phyloP scores from a whole-genome alignment of 2,113 vertebrate species.

The Rhinolophus sinicus region DNA sequence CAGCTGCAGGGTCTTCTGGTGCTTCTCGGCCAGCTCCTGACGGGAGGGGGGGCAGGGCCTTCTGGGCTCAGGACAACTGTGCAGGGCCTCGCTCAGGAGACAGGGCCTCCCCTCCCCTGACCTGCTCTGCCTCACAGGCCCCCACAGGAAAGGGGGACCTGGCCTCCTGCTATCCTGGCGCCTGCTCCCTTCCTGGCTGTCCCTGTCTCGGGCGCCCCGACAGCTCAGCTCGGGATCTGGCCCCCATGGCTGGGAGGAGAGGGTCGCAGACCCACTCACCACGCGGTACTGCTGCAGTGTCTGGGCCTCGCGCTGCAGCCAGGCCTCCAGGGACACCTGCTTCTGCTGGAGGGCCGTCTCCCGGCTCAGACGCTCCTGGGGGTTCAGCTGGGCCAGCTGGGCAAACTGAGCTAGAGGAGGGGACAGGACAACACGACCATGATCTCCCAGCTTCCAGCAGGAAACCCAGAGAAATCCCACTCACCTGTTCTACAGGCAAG shows the following conservation, averaged over 20 bases:
- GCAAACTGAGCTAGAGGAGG: constrained; percentile 91
- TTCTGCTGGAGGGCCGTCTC: constrained; percentile 87
- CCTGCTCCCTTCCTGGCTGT: background rate
- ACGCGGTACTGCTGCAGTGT: constrained; percentile 95
- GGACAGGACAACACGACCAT: background rate
- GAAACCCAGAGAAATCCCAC: background rate
- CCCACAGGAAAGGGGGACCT: background rate
- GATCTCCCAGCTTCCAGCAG: background rate
- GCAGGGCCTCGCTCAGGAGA: background rate
- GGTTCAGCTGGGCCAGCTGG: constrained; percentile 92
- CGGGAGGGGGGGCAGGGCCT: constrained; percentile 36
- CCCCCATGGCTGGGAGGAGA: accelerated
- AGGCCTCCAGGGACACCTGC: constrained; percentile 73
- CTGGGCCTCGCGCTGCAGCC: constrained; percentile 74
- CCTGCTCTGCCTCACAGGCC: background rate
- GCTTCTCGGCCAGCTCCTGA: constrained; percentile 95
- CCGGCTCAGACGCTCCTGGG: constrained; percentile 92
- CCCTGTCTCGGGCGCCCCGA: accelerated
- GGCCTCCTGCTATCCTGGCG: background rate
- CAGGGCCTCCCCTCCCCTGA: background rate
- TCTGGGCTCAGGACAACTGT: background rate
- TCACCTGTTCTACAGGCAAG: background rate
- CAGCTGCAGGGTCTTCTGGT: constrained; percentile 97
- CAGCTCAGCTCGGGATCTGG: accelerated
- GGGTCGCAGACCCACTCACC: constrained; percentile 81